Conservation (phyloP, 2,888 invertebrate genomes). For the Dryadula phaetusa region DNA sequence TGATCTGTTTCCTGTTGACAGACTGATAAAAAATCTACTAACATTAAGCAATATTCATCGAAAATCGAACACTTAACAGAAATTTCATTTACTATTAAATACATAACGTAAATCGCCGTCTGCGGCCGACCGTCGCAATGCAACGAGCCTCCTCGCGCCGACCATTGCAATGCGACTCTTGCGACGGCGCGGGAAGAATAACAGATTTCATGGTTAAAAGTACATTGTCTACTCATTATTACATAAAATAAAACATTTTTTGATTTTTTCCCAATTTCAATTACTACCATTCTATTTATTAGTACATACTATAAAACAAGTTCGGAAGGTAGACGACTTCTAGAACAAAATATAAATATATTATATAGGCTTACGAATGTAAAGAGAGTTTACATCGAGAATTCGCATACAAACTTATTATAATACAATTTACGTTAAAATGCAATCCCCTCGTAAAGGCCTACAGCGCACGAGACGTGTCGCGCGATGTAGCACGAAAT, state of each 20-base stretch:
- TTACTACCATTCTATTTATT: slow-evolving; percentile 71
- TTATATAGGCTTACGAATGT: slow-evolving; percentile 79
- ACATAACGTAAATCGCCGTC: slow-evolving; percentile 62
- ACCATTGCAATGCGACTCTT: background rate
- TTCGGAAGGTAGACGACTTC: slow-evolving; percentile 76
- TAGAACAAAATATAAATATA: slow-evolving; percentile 80
- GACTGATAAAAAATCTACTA: slow-evolving; percentile 83
- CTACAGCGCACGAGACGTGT: slow-evolving; percentile 63
- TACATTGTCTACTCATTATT: slow-evolving; percentile 72
- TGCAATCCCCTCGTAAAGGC: slow-evolving; percentile 74
- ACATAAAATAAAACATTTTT: slow-evolving; percentile 70
- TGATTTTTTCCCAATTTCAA: slow-evolving; percentile 71
- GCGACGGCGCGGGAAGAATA: slow-evolving; percentile 62
- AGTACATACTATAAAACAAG: slow-evolving; percentile 81
- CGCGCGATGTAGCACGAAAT: slow-evolving; percentile 53
- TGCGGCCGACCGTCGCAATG: slow-evolving; percentile 1
- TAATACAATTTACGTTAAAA: slow-evolving; percentile 79
- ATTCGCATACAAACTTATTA: slow-evolving; percentile 78
- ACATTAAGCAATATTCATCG: slow-evolving; percentile 82
- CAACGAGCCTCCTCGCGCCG: too few relatives aligned
- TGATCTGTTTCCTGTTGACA: slow-evolving; percentile 79
- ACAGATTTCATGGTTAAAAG: slow-evolving; percentile 74
- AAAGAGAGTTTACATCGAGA: slow-evolving; percentile 81
- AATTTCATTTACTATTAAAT: slow-evolving; percentile 75
- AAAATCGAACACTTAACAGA: slow-evolving; percentile 81